These are phyloP conservation scores for Ethmia dodecea DNA, from an alignment of 2,888 invertebrate genomes.

Conservation along the genomic window DNA sequence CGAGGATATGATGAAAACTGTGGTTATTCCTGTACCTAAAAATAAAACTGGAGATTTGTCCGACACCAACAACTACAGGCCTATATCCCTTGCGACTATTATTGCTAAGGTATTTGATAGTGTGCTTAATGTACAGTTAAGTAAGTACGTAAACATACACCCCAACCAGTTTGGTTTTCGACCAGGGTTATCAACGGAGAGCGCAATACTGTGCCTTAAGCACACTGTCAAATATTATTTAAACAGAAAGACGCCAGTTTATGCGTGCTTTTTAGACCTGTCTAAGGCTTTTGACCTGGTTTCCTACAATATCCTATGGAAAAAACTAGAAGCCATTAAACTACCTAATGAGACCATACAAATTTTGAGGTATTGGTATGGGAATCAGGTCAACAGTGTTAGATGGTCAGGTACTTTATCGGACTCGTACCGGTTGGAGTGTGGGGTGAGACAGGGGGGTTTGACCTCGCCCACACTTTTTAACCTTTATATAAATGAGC, in stretches of 20 bases:
- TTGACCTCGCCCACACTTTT: constrained; percentile 6
- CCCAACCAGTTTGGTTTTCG: constrained; percentile 7
- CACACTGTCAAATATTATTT: too few relatives aligned
- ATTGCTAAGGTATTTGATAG: constrained; percentile 11
- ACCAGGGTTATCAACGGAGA: constrained; percentile 11
- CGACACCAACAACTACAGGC: constrained; percentile 15
- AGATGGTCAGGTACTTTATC: too few relatives aligned
- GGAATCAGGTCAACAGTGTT: not conserved
- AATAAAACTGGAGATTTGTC: constrained; percentile 17
- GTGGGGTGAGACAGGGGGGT: too few relatives aligned
- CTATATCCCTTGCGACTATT: constrained; percentile 19
- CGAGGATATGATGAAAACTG: constrained; percentile 7
- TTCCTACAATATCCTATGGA: not conserved
- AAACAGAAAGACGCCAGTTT: constrained; percentile 3
- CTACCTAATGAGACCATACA: not conserved
- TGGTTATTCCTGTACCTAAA: constrained; percentile 16
- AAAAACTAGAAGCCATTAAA: not conserved
- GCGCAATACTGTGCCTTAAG: constrained; percentile 13
- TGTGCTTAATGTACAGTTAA: too few relatives aligned
- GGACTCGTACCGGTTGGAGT: not conserved
- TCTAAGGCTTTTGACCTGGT: constrained; percentile 3
- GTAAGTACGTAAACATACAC: not conserved
- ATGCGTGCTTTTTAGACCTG: constrained; percentile 2
- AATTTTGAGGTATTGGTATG: not conserved
- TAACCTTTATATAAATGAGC: constrained; percentile 6